phyloP scores from a whole-genome alignment of 2,797 vertebrate genomes.

The Pangasius larnaudii region DNA sequence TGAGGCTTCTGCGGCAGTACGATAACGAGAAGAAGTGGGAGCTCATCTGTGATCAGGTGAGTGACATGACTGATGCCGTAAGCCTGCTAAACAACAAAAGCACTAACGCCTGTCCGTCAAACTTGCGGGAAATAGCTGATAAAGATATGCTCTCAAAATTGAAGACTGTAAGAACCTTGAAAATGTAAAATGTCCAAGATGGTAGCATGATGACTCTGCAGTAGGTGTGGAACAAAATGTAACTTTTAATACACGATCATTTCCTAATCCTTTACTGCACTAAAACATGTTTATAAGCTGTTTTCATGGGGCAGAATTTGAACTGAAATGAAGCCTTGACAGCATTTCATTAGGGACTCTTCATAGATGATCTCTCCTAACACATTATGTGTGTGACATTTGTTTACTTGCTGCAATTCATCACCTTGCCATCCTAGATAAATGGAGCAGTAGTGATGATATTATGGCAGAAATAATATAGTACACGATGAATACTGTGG shows the following conservation, averaged over 20 bases:
- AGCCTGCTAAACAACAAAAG: not conserved
- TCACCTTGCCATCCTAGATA: not conserved
- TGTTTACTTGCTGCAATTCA: not conserved
- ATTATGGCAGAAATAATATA: not conserved
- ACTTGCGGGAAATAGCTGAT: not conserved
- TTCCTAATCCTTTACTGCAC: not conserved
- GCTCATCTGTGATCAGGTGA: constrained; percentile 97
- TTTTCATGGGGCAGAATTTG: not conserved
- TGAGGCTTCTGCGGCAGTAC: constrained; percentile 92
- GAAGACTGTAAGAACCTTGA: too few species aligned
- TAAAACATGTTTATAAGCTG: not conserved
- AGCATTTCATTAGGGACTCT: too few species aligned
- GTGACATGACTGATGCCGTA: constrained; percentile 15
- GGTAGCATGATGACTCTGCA: not conserved
- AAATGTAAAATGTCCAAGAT: not conserved
- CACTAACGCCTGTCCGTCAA: not conserved
- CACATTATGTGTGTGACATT: not conserved
- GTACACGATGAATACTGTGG: not conserved
- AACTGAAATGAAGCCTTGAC: not conserved
- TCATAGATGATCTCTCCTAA: not conserved
- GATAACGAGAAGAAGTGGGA: constrained; percentile 99
- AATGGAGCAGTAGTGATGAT: not conserved
- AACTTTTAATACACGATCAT: not conserved
- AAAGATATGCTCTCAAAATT: not conserved
- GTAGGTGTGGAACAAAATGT: not conserved